These are phyloP conservation scores for Scaptodrosophila lebanonensis DNA, from an alignment of 1,140 invertebrate genomes.

Conservation along the genomic window DNA sequence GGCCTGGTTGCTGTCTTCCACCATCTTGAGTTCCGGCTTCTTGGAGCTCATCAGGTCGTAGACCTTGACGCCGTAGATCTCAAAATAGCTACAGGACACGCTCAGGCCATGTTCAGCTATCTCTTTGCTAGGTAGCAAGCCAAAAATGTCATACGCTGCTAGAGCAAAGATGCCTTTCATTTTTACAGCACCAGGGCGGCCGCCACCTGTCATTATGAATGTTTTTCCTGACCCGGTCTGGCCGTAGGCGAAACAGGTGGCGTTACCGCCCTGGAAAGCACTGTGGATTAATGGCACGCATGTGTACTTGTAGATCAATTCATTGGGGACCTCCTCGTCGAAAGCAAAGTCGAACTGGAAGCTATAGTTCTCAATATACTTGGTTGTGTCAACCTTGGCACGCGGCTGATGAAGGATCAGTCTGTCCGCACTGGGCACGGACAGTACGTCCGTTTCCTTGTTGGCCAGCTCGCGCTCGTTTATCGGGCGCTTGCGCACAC, in stretches of 20 bases:
- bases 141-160: constrained; percentile 93
- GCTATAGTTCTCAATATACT: constrained; percentile 97
- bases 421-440: constrained; percentile 94
- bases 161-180: constrained; percentile 90
- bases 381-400: constrained; percentile 97
- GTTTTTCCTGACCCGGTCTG: constrained; percentile 94
- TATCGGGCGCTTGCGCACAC: constrained; percentile 95
- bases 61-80: constrained; percentile 88
- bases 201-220: constrained; percentile 91
- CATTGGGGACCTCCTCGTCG: constrained; percentile 95
- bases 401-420: constrained; percentile 98
- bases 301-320: constrained; percentile 96
- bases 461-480: constrained; percentile 91
- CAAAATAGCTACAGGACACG: constrained; percentile 94
- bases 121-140: constrained; percentile 84
- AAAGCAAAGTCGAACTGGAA: constrained; percentile 99
- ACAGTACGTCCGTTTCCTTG: constrained; percentile 97
- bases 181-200: no score
- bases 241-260: constrained; percentile 97
- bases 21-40: constrained; percentile 92
- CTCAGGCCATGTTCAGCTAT: constrained; percentile 87
- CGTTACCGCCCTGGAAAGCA: constrained; percentile 96
- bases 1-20: constrained; percentile 92
- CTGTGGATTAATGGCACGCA: constrained; percentile 94
- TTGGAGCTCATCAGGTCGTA: constrained; percentile 94